Conservation (phyloP, 1,140 invertebrate species). For the Phenacoccus solenopsis region DNA sequence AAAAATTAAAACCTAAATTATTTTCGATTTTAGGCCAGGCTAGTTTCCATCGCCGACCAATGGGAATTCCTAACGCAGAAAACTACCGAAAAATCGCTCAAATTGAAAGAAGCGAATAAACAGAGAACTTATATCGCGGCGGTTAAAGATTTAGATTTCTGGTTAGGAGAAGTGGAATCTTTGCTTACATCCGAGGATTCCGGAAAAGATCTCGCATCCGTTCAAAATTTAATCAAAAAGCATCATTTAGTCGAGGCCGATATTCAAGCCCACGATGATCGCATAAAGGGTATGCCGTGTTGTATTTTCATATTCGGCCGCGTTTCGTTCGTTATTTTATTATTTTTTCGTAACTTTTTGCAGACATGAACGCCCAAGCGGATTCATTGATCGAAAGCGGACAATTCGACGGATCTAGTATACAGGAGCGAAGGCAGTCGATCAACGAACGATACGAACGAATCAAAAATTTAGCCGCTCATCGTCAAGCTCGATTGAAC, state of each 20-base stretch:
- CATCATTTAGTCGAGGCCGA: conserved; percentile 97
- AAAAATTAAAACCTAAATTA: not conserved
- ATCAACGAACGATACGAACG: conserved; percentile 91
- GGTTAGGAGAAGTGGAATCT: conserved; percentile 97
- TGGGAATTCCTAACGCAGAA: conserved; percentile 98
- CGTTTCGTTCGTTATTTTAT: not conserved
- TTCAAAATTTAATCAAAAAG: conserved; percentile 99
- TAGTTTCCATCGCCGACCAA: conserved; percentile 92
- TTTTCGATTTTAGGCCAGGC: conserved; percentile 38
- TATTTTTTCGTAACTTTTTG: conserved; percentile 24
- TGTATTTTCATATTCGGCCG: not conserved
- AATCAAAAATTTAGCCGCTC: conserved; percentile 83
- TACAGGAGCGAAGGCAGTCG: conserved; percentile 80
- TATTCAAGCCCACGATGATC: conserved; percentile 88
- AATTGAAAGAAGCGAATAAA: conserved; percentile 97
- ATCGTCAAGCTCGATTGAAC: conserved; percentile 74
- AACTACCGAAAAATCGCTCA: conserved; percentile 93
- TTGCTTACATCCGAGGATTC: conserved; percentile 92
- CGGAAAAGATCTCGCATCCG: conserved; percentile 94
- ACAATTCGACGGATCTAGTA: conserved; percentile 85
- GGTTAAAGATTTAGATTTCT: conserved; percentile 99
- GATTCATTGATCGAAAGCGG: conserved; percentile 87
- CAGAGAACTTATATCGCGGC: conserved; percentile 98
- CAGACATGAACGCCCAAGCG: conserved; percentile 84
- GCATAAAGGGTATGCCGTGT: conserved; percentile 60